These are phyloP conservation scores for Cercocebus atys DNA, from an alignment of 2,113 vertebrate genomes.

Conservation along the genomic window DNA sequence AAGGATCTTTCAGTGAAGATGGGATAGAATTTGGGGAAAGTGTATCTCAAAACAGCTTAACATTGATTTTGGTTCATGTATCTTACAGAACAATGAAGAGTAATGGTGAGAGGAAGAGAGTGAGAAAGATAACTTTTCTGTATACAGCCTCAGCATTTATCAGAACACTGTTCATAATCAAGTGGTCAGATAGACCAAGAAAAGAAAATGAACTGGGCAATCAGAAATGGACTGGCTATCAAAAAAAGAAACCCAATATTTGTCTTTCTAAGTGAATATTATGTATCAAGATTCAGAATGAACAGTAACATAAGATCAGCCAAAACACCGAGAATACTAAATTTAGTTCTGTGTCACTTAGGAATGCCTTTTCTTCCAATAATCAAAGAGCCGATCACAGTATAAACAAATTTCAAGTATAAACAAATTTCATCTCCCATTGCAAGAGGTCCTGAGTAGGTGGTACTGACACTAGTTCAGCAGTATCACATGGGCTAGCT, in stretches of 20 bases:
- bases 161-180: background rate
- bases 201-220: background rate
- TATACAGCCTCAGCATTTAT: background rate
- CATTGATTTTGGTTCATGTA: background rate
- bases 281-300: background rate
- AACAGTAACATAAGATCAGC: background rate
- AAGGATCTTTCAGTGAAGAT: background rate
- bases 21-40: background rate
- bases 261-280: background rate
- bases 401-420: background rate
- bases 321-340: background rate
- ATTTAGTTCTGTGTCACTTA: background rate
- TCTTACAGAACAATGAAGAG: background rate
- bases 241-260: background rate
- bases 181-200: background rate
- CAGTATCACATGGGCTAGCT: background rate
- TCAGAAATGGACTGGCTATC: background rate
- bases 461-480: background rate
- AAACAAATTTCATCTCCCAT: background rate
- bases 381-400: background rate
- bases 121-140: background rate
- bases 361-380: background rate
- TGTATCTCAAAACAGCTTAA: background rate
- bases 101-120: background rate
- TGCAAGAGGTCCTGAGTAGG: background rate